Evolutionary conservation across 2,113 vertebrate genomes (phyloP).

Genomic region (Thoracochromis brauschi): DNA sequence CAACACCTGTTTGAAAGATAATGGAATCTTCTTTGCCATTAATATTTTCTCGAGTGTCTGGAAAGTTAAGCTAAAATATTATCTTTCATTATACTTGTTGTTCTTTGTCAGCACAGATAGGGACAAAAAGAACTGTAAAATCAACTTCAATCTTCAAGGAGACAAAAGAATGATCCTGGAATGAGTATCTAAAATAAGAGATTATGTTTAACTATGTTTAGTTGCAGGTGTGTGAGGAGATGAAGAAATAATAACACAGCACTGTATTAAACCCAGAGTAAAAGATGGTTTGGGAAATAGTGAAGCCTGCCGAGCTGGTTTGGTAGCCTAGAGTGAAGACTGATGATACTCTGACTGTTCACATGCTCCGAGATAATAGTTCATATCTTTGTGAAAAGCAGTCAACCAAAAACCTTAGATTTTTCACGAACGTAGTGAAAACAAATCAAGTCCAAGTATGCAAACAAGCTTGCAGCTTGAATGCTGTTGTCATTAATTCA

Average conservation of each 20-base stretch:
- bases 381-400: not conserved
- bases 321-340: not conserved
- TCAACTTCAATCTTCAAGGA: not conserved
- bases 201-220: not conserved
- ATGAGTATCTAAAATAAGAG: not conserved
- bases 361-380: not conserved
- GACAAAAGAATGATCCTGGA: not conserved
- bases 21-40: not conserved
- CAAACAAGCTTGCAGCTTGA: not conserved
- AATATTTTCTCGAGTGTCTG: not conserved
- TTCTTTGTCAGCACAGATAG: not conserved
- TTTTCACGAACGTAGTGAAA: not conserved
- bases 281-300: not conserved
- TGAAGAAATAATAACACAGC: not conserved
- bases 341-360: not conserved
- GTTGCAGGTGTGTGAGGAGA: not conserved
- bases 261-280: not conserved
- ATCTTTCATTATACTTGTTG: not conserved
- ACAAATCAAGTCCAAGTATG: not conserved
- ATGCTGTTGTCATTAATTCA: not conserved
- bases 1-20: not conserved
- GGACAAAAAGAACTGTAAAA: not conserved
- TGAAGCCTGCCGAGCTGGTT: not conserved
- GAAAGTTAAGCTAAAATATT: not conserved
- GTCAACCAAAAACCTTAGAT: not conserved